Base-by-base conservation (phyloP, 2,888 invertebrate species). In the Nomada ruficornis region DNA sequence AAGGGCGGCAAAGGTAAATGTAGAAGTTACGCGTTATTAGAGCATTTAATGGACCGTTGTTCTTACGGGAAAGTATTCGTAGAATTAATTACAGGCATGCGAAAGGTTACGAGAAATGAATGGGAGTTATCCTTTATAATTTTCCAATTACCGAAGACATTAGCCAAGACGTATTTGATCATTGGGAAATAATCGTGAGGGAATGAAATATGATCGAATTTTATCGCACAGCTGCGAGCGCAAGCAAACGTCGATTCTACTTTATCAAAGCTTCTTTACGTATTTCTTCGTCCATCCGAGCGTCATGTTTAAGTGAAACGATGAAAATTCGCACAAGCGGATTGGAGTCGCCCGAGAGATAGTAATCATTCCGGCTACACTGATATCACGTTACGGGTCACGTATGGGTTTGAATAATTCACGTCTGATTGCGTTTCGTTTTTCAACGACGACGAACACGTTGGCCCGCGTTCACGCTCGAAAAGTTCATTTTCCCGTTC, bases 401-500 rank as follows among this genome's bases (percentile, higher is more conserved):
- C 68, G 63, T 68, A 72, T 78, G 57, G 72, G 79, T 52, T 52
- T 78, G 80, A 80, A 80, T 80, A 80, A 80, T 78, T 80, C 80
- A 80, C 79, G 80, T 79, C 68, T 79, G 80, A 80, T 73, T 78
- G 79, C 79, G 68, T 80, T 73, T 73, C 80, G 71, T 72, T 80
- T 63, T 60, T 55, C 62, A 62, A 57, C 71, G 59, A 57, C 60
- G 23, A 7, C 20, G 18, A 23, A 7, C 29, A 44, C 36, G 26
- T 29, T 36, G 29, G 55, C n/a, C 52, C 60, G 47, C 23, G 80
- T 68, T 80, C 67, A 72, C 79, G 80, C 79, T 78, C 68, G 80
- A 68, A 80, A 79, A 80, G 80, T 80, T 80, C 79, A 78, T 80
- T 80, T 80, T 80, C 80, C 68, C 73, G 80, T 80, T 68, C 80